phyloP scores from a whole-genome alignment of 2,113 vertebrate genomes.

The Bagarius yarrelli region DNA sequence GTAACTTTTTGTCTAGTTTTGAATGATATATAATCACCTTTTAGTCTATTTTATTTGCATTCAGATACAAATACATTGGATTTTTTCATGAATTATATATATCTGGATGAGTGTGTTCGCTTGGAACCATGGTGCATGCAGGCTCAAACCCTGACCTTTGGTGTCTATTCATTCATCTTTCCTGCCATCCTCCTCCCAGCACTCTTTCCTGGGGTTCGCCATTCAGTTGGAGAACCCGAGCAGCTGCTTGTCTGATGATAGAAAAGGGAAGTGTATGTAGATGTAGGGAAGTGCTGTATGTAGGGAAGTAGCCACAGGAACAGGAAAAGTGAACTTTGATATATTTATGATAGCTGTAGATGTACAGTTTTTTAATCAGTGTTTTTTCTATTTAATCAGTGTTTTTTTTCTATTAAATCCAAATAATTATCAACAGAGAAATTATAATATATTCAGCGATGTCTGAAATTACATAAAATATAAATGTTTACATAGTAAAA shows the following conservation, averaged over 20 bases:
- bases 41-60: slow-evolving; percentile 8
- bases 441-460: not conserved
- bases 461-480: too few relatives aligned
- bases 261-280: slow-evolving; percentile 33
- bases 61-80: slow-evolving; percentile 23
- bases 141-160: slow-evolving; percentile 60
- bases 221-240: slow-evolving; percentile 54
- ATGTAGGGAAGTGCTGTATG: not conserved
- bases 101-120: slow-evolving; percentile 10
- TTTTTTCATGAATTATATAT: slow-evolving; percentile 25
- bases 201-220: slow-evolving; percentile 61
- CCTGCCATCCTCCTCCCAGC: slow-evolving; percentile 44
- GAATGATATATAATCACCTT: not conserved
- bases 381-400: too few relatives aligned
- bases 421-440: not conserved
- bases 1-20: slow-evolving; percentile 21
- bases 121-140: slow-evolving; percentile 55
- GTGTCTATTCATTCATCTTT: slow-evolving; percentile 66
- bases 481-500: slow-evolving; percentile 1
- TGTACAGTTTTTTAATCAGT: not conserved
- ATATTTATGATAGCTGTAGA: not conserved
- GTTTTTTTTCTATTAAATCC: not conserved
- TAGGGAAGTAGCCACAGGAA: not conserved
- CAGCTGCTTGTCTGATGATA: slow-evolving; percentile 63
- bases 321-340: slow-evolving; percentile 20